phyloP scores from a whole-genome alignment of 2,797 vertebrate species.

The Philypnodon macrostomus region DNA sequence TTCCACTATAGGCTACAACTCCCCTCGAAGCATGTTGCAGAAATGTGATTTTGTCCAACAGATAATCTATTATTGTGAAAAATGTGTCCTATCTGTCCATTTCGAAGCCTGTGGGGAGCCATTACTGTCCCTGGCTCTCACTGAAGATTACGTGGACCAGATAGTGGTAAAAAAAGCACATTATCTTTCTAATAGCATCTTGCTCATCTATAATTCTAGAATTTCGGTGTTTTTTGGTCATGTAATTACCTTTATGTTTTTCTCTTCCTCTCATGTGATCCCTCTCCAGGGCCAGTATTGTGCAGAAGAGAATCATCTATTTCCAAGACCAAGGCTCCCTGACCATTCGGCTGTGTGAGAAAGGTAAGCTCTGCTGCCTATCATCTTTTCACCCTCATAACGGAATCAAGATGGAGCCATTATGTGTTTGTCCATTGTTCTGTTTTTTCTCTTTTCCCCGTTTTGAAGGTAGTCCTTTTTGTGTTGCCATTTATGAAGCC shows the following conservation, averaged over 20 bases:
- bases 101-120: conserved; percentile 35
- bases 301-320: conserved; percentile 95
- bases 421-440: conserved; percentile 15
- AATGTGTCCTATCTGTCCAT: conserved; percentile 29
- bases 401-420: conserved; percentile 20
- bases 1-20: conserved; percentile 23
- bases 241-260: background rate
- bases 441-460: background rate
- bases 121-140: conserved; percentile 38
- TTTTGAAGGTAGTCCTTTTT: conserved; percentile 1
- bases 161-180: conserved; percentile 15
- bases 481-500: conserved; percentile 4
- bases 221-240: background rate
- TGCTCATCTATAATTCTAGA: conserved; percentile 7
- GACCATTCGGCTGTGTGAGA: conserved; percentile 91
- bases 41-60: conserved; percentile 24
- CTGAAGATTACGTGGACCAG: conserved; percentile 37
- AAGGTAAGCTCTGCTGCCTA: conserved; percentile 80
- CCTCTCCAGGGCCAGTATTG: conserved; percentile 90
- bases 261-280: conserved; percentile 2
- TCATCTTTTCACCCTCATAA: conserved; percentile 30
- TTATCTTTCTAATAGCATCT: conserved; percentile 34
- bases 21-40: conserved; percentile 19
- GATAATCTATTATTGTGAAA: conserved; percentile 27
- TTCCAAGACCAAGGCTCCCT: conserved; percentile 96